Evolutionary conservation across 2,113 vertebrate genomes (phyloP).

Genomic region (Caranx ignobilis): DNA sequence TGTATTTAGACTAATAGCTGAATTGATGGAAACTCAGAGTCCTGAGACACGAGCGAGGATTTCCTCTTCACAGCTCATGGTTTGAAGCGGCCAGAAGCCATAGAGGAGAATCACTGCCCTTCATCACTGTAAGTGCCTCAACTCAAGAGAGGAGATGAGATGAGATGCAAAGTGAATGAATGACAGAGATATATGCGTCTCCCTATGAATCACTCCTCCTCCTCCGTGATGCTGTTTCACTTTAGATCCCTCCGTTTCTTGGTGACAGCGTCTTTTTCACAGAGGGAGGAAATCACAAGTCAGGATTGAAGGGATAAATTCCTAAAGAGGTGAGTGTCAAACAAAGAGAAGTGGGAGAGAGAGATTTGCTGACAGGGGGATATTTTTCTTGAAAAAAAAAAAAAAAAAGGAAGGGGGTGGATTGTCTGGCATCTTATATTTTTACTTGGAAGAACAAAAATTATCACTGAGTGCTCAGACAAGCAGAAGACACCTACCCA

Average conservation of each 20-base stretch:
- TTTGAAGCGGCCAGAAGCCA: slow-evolving; percentile 14
- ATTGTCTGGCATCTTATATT: slow-evolving; percentile 31
- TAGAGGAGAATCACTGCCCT: slow-evolving; percentile 25
- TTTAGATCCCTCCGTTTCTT: slow-evolving; percentile 27
- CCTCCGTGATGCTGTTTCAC: slow-evolving; percentile 17
- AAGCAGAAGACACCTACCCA: slow-evolving; percentile 9
- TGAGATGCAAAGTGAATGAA: slow-evolving; percentile 49
- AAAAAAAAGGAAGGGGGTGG: slow-evolving; percentile 2
- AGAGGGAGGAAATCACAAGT: slow-evolving; percentile 37
- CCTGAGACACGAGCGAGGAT: neutral
- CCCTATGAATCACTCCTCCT: slow-evolving; percentile 38
- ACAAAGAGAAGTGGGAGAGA: slow-evolving; percentile 41
- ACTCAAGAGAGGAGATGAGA: slow-evolving; percentile 48
- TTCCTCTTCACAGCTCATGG: slow-evolving; percentile 4
- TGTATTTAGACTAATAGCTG: slow-evolving; percentile 53
- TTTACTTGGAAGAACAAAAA: slow-evolving; percentile 25
- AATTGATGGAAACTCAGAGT: slow-evolving; percentile 25
- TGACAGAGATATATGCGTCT: slow-evolving; percentile 35
- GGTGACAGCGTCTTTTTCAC: slow-evolving; percentile 29
- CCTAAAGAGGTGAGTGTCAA: slow-evolving; percentile 53
- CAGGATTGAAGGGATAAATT: slow-evolving; percentile 49
- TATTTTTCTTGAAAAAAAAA: slow-evolving; percentile 38
- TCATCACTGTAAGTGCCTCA: slow-evolving; percentile 47
- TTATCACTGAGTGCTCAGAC: slow-evolving; percentile 11
- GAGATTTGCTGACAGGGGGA: slow-evolving; percentile 30